Percentiles rank a stretch among this genome's conserved stretches.
Conservation (phyloP, 2,113 vertebrate species). For the Lasiurus borealis region DNA sequence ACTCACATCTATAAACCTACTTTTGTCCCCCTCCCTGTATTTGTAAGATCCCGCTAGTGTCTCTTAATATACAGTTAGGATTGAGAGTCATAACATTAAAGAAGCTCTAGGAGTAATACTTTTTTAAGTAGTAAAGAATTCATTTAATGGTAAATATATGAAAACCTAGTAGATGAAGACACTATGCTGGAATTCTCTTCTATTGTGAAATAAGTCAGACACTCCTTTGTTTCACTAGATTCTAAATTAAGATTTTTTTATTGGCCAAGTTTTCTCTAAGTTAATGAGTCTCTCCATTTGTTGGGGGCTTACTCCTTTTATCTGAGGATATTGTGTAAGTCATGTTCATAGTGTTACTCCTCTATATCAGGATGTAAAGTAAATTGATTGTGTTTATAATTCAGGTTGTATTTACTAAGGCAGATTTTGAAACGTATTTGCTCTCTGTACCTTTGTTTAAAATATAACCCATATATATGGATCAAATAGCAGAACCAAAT, state of each 20-base stretch:
- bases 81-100: neutral
- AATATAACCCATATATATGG: neutral
- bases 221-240: neutral
- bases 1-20: neutral
- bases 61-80: neutral
- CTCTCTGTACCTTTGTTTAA: conserved; percentile 2
- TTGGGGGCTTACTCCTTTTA: conserved; percentile 18
- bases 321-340: neutral
- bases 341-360: neutral
- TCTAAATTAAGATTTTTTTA: conserved; percentile 33
- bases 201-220: neutral
- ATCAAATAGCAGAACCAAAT: neutral
- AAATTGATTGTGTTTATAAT: neutral
- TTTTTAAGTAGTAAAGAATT: conserved; percentile 5
- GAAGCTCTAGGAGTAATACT: neutral
- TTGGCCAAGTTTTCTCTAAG: neutral
- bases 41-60: neutral
- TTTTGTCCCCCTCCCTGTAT: neutral
- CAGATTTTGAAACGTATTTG: conserved; percentile 12
- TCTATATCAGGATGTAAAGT: conserved; percentile 26
- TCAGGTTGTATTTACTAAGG: neutral
- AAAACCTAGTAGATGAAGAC: neutral
- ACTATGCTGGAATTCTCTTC: neutral
- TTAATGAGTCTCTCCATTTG: neutral
- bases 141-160: conserved; percentile 12